Conservation (phyloP, 2,888 invertebrate species). For the Eupithecia inturbata region DNA sequence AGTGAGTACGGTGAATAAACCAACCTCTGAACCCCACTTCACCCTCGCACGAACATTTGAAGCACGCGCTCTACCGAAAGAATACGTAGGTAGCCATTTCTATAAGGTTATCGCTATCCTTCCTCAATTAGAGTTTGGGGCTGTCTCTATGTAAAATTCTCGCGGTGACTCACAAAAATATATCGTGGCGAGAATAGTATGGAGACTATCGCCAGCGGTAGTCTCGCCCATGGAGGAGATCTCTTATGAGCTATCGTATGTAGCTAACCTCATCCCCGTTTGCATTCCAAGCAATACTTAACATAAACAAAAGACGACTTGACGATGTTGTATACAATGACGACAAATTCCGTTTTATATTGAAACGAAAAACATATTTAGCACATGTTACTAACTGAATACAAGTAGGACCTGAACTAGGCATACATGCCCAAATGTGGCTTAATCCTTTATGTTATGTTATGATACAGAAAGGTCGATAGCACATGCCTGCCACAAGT, state of each 20-base stretch:
- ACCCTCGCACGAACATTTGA: neutral
- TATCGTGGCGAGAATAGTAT: too few relatives aligned
- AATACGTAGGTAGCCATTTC: neutral
- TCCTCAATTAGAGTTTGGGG: neutral
- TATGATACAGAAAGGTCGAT: neutral
- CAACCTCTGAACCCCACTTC: slow-evolving; percentile 14
- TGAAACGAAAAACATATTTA: too few relatives aligned
- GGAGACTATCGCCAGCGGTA: neutral
- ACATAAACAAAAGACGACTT: too few relatives aligned
- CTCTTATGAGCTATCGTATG: neutral
- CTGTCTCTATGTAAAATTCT: neutral
- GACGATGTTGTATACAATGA: too few relatives aligned
- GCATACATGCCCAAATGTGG: neutral
- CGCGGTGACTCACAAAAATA: neutral
- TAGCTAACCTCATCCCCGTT: neutral
- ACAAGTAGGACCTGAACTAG: neutral
- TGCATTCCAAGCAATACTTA: too few relatives aligned
- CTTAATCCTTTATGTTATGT: neutral
- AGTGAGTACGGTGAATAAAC: slow-evolving; percentile 5
- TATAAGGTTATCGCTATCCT: neutral
- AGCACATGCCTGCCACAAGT: neutral
- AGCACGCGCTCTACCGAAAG: neutral
- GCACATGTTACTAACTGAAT: too few relatives aligned
- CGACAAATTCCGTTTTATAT: too few relatives aligned
- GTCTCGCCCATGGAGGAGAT: neutral